Evolutionary conservation across 2,888 invertebrate genomes (phyloP).

Genomic region (Habrosyne pyritoides): DNA sequence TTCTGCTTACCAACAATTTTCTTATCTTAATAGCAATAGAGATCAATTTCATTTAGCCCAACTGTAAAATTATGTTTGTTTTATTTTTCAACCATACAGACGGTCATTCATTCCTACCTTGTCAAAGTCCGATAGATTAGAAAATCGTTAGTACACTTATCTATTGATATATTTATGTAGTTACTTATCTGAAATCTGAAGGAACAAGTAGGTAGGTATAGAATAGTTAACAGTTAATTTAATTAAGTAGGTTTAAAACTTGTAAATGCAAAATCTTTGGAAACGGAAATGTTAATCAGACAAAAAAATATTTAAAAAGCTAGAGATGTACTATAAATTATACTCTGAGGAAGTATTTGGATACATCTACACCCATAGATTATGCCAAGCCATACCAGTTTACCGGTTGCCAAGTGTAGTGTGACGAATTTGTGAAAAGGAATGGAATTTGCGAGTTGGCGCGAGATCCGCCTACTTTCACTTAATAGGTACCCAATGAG

Average conservation of each 20-base stretch:
- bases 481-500: not conserved
- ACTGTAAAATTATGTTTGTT: not conserved
- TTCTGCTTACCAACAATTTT: conserved; percentile 1
- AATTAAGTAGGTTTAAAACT: too few species aligned
- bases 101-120: not conserved
- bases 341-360: too few species aligned
- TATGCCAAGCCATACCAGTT: not conserved
- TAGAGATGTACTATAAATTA: too few species aligned
- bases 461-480: not conserved
- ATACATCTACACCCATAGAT: not conserved
- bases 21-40: not conserved
- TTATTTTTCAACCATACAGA: too few species aligned
- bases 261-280: too few species aligned
- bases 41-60: not conserved
- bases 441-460: not conserved
- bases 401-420: not conserved
- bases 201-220: too few species aligned
- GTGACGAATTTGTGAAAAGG: not conserved
- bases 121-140: not conserved
- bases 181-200: too few species aligned
- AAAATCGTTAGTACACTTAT: not conserved
- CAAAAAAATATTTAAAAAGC: too few species aligned
- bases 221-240: too few species aligned
- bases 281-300: too few species aligned
- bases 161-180: too few species aligned